Evolutionary conservation across 2,888 invertebrate species (phyloP).

Genomic region (Agonum fuliginosum): DNA sequence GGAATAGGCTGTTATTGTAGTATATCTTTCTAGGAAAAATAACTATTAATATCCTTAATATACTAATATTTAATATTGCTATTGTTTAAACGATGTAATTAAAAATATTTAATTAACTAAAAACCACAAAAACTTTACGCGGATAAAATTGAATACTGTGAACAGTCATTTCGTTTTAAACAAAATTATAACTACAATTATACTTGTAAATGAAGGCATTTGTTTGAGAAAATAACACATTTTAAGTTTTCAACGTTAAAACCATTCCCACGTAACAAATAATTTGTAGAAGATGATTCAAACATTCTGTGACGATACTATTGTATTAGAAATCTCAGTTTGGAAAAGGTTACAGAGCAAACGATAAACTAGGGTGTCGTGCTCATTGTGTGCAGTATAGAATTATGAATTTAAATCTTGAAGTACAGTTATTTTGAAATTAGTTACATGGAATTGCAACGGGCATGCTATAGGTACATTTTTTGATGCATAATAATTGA

Average conservation of each 20-base stretch:
- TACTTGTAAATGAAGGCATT: too few relatives aligned
- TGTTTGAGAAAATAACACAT: too few relatives aligned
- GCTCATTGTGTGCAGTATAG: background rate
- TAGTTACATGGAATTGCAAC: too few relatives aligned
- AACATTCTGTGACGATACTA: slow-evolving; percentile 1
- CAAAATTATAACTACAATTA: too few relatives aligned
- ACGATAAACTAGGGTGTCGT: slow-evolving; percentile 20
- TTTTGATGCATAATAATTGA: too few relatives aligned
- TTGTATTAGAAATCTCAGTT: slow-evolving; percentile 27
- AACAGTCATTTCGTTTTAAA: too few relatives aligned
- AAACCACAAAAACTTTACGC: too few relatives aligned
- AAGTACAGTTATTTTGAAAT: too few relatives aligned
- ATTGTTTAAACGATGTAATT: background rate
- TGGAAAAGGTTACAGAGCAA: slow-evolving; percentile 2
- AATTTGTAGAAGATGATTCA: background rate
- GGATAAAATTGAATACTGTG: too few relatives aligned
- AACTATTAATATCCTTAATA: background rate
- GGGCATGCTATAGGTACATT: too few relatives aligned
- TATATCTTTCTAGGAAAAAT: background rate
- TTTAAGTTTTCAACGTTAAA: background rate
- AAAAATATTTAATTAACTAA: too few relatives aligned
- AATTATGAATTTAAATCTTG: background rate
- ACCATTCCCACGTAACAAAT: slow-evolving; percentile 35
- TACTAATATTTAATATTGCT: background rate
- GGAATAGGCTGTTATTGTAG: background rate